Percentiles rank a stretch among this genome's conserved stretches.
These are phyloP conservation scores for Ostrea denselamellosa DNA, from an alignment of 1,140 invertebrate genomes.

Conservation along the genomic window DNA sequence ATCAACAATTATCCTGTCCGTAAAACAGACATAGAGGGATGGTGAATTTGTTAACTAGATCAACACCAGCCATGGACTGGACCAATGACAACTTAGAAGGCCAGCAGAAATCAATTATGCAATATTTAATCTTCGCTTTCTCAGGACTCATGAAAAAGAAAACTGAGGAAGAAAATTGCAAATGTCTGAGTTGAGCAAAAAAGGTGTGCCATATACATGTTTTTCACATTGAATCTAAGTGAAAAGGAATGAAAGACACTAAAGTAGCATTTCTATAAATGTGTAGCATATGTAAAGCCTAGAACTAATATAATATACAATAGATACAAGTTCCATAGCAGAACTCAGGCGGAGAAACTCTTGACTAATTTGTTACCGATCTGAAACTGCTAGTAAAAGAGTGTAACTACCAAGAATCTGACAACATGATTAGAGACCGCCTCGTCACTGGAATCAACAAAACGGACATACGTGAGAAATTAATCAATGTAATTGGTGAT, in stretches of 20 bases:
- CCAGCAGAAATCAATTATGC: neutral
- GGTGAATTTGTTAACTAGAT: neutral
- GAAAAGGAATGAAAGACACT: neutral
- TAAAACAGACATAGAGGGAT: neutral
- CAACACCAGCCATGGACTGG: neutral
- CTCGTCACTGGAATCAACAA: slow-evolving; percentile 53
- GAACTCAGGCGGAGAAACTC: slow-evolving; percentile 49
- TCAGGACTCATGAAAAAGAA: slow-evolving; percentile 14
- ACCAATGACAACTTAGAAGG: neutral
- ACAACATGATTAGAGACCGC: slow-evolving; percentile 54
- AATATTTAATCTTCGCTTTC: slow-evolving; percentile 12
- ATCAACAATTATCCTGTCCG: neutral
- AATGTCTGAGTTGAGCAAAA: neutral
- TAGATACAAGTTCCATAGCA: slow-evolving; percentile 52
- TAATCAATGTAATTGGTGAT: slow-evolving; percentile 40
- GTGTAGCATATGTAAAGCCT: slow-evolving; percentile 53
- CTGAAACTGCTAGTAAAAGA: slow-evolving; percentile 52
- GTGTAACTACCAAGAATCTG: slow-evolving; percentile 49
- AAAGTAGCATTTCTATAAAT: slow-evolving; percentile 2
- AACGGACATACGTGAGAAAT: slow-evolving; percentile 52
- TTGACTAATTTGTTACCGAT: slow-evolving; percentile 59
- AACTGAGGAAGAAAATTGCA: too few relatives aligned
- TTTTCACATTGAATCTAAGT: neutral
- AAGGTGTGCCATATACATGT: slow-evolving; percentile 29
- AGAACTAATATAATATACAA: slow-evolving; percentile 46